Base-by-base conservation (phyloP, 2,888 invertebrate species). In the Dryobota labecula region DNA sequence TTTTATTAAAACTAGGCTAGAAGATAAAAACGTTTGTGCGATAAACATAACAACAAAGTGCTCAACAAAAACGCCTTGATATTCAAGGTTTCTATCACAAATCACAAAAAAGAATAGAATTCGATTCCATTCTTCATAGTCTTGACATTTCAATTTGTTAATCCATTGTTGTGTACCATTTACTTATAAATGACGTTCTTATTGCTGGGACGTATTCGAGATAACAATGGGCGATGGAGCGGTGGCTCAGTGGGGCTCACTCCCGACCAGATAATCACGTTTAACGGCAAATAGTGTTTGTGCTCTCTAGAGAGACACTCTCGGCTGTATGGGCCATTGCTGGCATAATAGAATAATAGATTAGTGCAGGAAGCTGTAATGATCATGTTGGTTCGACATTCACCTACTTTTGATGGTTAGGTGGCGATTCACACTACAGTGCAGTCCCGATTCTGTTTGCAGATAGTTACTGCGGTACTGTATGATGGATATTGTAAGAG, bases 341-440 rank as follows among this genome's bases (percentile, higher is more conserved):
- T 70, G 65, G 70, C 27, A 66, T 78, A 73, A 78, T 76, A 74
- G 73, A 78, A 84, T 73, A 86, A 84, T 77, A 82, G 73, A 78
- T 74, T 71, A 84, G 82, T 82, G 82, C 69, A 82, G 65, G 73
- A 82, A 63, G 27, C 56, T 56, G 80, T 74, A 70, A 80, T 80
- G 90, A 86, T 84, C 86, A 84, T 84, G 86, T 85, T 86, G 33
- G 33, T 80, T 87, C 84, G 90, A 85, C 86, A 88, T 85, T 82
- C 77, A 65, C 71, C 64, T 45, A 61, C 38, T 77, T 77, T 70
- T 53, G 43, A 76, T 53, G 67, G 47, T 58, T 8, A 45, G 54
- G 6, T 41, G 41, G 47, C 24, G 9, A 47, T 62, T 24, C 24
- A 33, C 4, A 38, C 1, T 24, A 30, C 13, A 38, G 18, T 33